Evolutionary conservation across 2,888 invertebrate species (phyloP).

Genomic region (Tinea pellionella): DNA sequence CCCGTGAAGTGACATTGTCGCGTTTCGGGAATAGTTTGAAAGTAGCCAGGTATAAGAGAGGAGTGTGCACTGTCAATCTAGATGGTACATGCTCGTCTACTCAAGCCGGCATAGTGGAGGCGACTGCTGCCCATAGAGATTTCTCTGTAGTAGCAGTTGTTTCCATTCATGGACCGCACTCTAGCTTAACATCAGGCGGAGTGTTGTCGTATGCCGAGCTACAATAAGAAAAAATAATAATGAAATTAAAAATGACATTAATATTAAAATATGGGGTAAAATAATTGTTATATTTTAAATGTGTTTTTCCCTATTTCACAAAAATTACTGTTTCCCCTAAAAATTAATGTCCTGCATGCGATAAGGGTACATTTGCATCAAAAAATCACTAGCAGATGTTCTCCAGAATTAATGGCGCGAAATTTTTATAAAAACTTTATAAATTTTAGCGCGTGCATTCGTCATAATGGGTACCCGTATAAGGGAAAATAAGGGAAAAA

Average conservation of each 20-base stretch:
- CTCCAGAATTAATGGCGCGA: conserved; percentile 59
- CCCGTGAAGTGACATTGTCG: no score
- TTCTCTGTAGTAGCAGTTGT: no score
- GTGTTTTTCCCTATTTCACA: conserved; percentile 54
- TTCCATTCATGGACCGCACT: no score
- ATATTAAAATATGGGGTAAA: conserved; percentile 57
- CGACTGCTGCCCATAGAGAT: no score
- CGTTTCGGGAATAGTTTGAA: no score
- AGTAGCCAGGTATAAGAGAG: no score
- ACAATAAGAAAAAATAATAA: no score
- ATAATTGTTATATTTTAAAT: conserved; percentile 57
- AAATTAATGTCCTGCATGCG: conserved; percentile 51
- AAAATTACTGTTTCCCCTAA: conserved; percentile 60
- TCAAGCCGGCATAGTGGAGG: no score
- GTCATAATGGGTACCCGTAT: neutral
- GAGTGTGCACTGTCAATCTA: no score
- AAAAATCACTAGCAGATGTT: conserved; percentile 54
- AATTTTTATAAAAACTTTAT: conserved; percentile 58
- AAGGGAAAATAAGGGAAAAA: conserved; percentile 28
- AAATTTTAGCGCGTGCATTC: conserved; percentile 43
- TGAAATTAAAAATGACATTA: conserved; percentile 27
- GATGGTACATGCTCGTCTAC: no score
- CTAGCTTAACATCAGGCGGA: no score
- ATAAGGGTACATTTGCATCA: conserved; percentile 58
- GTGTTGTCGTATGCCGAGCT: no score